phyloP scores from a whole-genome alignment of 2,113 vertebrate genomes.

The Microcebus griseorufus region DNA sequence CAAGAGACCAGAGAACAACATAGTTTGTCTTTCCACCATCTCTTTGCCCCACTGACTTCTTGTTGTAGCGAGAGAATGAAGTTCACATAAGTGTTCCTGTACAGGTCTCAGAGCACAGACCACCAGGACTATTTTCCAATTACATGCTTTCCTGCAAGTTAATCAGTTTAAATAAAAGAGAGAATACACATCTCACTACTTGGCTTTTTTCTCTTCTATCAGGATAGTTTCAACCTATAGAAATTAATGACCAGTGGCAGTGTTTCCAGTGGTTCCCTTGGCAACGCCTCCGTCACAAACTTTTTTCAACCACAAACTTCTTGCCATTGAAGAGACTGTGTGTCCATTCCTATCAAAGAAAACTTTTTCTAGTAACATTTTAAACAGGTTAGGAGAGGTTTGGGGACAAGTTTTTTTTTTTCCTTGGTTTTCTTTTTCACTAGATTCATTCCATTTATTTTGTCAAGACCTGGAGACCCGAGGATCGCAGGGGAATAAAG shows the following conservation, averaged over 20 bases:
- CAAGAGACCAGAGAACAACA: background rate
- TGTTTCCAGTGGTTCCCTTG: background rate
- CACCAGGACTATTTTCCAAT: background rate
- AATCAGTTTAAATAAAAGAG: background rate
- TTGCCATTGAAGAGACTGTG: background rate
- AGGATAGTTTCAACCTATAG: background rate
- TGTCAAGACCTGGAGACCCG: conserved; percentile 17
- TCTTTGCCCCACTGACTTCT: background rate
- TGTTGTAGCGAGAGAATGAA: background rate
- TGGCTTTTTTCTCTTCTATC: background rate
- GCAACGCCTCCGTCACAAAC: conserved; percentile 10
- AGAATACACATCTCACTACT: background rate
- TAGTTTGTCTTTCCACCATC: background rate
- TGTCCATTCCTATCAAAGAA: background rate
- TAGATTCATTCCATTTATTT: conserved; percentile 37
- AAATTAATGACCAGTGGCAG: background rate
- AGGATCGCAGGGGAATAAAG: conserved; percentile 37
- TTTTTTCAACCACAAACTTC: conserved; percentile 36
- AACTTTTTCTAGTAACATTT: conserved; percentile 36
- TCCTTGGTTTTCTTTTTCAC: background rate
- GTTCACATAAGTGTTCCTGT: background rate
- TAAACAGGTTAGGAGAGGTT: background rate
- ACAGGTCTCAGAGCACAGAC: background rate
- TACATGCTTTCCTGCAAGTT: background rate
- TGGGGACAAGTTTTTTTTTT: background rate